A percentile compares a stretch with the other conserved stretches of the same genome.
Evolutionary conservation across 2,888 invertebrate genomes (phyloP).

Genomic region (Drosophila basisetae): DNA sequence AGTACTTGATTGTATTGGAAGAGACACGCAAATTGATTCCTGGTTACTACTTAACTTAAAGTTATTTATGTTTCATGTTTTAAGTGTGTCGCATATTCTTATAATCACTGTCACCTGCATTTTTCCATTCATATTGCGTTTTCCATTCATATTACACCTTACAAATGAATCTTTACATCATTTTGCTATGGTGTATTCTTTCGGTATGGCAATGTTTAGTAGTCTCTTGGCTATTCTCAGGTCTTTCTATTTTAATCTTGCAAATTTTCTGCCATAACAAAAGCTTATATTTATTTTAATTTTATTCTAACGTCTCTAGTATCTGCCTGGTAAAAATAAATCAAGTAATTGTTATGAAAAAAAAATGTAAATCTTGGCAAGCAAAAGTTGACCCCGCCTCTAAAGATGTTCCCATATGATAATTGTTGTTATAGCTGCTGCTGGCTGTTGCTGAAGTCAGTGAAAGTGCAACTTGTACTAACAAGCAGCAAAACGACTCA

Average conservation of each 20-base stretch:
- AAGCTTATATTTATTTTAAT: not conserved
- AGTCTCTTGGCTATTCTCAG: no score
- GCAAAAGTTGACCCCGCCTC: conserved; percentile 11
- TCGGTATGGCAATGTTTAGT: not conserved
- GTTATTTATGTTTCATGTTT: not conserved
- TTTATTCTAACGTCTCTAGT: conserved; percentile 3
- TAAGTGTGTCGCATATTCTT: not conserved
- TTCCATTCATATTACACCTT: not conserved
- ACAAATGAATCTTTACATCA: not conserved
- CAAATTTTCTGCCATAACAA: not conserved
- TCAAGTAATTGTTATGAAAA: conserved; percentile 17
- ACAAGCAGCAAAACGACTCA: conserved; percentile 60
- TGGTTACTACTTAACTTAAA: not conserved
- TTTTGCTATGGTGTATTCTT: not conserved
- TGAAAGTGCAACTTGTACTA: conserved; percentile 67
- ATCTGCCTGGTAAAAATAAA: conserved; percentile 24
- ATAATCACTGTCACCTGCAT: not conserved
- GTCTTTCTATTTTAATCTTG: not conserved
- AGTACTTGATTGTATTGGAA: conserved; percentile 5
- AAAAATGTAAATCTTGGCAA: conserved; percentile 8
- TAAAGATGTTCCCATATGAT: conserved; percentile 7
- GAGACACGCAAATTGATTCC: not conserved
- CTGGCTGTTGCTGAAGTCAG: conserved; percentile 38
- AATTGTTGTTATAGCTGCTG: conserved; percentile 17
- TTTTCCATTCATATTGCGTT: not conserved